phyloP scores from a whole-genome alignment of 2,113 vertebrate genomes.

The Melanocharis versteri region DNA sequence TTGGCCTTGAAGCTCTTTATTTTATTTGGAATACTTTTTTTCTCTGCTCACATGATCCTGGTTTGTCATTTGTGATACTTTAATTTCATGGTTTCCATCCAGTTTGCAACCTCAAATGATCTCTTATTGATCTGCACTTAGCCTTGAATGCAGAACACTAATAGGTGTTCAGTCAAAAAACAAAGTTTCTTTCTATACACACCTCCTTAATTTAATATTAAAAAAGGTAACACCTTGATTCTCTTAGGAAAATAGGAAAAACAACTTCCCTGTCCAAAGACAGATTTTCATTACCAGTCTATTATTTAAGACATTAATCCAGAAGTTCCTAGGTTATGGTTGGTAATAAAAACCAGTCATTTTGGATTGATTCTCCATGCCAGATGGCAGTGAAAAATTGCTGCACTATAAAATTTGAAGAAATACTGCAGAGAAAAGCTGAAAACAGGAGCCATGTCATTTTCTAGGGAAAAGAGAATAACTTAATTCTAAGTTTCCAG shows the following conservation, averaged over 20 bases:
- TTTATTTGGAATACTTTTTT: background rate
- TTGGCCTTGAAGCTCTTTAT: background rate
- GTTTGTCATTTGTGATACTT: background rate
- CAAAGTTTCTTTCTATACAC: background rate
- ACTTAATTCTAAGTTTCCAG: background rate
- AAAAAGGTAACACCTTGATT: background rate
- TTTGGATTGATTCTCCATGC: constrained; percentile 3
- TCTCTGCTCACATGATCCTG: background rate
- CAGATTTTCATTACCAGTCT: background rate
- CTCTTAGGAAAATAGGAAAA: background rate
- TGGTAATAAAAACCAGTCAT: background rate
- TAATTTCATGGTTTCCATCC: background rate
- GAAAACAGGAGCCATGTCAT: background rate
- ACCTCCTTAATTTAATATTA: background rate
- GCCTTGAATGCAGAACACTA: background rate
- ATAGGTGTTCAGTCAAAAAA: background rate
- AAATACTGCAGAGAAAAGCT: constrained; percentile 1
- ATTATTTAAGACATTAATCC: constrained; percentile 10
- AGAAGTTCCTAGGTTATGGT: background rate
- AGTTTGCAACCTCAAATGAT: background rate
- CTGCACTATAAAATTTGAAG: background rate
- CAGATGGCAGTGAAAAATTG: background rate
- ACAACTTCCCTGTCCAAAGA: background rate
- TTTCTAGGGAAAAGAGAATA: background rate
- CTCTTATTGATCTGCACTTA: background rate